A percentile compares a stretch with the other conserved stretches of the same genome.
Evolutionary conservation across 2,113 vertebrate genomes (phyloP).

Genomic region (Prinia subflava): DNA sequence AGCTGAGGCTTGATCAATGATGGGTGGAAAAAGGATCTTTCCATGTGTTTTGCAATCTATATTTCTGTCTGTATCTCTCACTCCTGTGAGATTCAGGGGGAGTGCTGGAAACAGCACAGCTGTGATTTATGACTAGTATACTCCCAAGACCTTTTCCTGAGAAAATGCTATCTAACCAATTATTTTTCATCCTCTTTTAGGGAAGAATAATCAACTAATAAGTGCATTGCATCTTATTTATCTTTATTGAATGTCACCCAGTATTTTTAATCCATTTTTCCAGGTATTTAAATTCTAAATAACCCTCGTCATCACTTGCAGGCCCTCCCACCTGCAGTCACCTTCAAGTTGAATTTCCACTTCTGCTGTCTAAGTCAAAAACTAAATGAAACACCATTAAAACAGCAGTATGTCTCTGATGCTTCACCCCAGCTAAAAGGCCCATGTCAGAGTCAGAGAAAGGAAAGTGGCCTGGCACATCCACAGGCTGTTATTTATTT

Average conservation of each 20-base stretch:
- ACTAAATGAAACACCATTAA: not conserved
- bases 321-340: not conserved
- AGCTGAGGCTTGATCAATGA: conserved; percentile 54
- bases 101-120: not conserved
- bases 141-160: not conserved
- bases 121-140: not conserved
- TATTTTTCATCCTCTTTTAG: not conserved
- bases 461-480: not conserved
- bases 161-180: not conserved
- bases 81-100: not conserved
- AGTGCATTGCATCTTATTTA: not conserved
- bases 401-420: not conserved
- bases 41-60: conserved; percentile 11
- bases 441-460: not conserved
- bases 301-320: not conserved
- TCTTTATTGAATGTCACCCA: not conserved
- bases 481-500: not conserved
- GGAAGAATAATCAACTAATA: not conserved
- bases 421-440: not conserved
- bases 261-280: not conserved
- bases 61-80: conserved; percentile 13
- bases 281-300: not conserved
- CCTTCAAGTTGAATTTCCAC: not conserved
- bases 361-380: not conserved
- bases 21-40: conserved; percentile 2